These are phyloP conservation scores for Mycetomoellerius zeteki DNA, from an alignment of 1,140 invertebrate species.

Conservation along the genomic window DNA sequence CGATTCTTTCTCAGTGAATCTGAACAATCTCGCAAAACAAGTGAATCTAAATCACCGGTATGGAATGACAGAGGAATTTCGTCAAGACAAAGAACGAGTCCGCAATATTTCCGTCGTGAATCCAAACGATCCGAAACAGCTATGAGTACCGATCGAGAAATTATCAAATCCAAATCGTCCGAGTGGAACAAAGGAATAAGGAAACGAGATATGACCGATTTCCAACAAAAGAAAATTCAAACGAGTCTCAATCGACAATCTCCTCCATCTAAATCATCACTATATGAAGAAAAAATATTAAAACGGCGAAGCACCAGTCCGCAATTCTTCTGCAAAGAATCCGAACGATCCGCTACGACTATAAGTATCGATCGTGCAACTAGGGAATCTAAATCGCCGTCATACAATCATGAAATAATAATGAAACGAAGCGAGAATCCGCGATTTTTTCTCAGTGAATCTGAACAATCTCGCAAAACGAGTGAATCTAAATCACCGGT, in stretches of 20 bases:
- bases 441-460: not conserved
- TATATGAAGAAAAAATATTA: not conserved
- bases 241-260: not conserved
- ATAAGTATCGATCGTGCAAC: conserved; percentile 9
- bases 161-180: not conserved
- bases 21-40: not conserved
- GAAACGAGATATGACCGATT: not conserved
- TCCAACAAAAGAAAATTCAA: not conserved
- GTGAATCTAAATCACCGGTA: not conserved
- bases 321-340: conserved; percentile 18
- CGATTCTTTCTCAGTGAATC: not conserved
- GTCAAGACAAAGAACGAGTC: not conserved
- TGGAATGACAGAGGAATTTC: not conserved
- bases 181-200: not conserved
- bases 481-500: not conserved
- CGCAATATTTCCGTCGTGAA: not conserved
- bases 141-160: conserved; percentile 9
- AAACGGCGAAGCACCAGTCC: conserved; percentile 47
- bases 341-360: conserved; percentile 5
- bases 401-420: not conserved
- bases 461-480: not conserved
- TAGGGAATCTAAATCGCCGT: not conserved
- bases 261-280: not conserved
- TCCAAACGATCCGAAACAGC: not conserved
- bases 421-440: not conserved